Evolutionary conservation across 2,113 vertebrate genomes (phyloP).

Genomic region (Gadus macrocephalus): DNA sequence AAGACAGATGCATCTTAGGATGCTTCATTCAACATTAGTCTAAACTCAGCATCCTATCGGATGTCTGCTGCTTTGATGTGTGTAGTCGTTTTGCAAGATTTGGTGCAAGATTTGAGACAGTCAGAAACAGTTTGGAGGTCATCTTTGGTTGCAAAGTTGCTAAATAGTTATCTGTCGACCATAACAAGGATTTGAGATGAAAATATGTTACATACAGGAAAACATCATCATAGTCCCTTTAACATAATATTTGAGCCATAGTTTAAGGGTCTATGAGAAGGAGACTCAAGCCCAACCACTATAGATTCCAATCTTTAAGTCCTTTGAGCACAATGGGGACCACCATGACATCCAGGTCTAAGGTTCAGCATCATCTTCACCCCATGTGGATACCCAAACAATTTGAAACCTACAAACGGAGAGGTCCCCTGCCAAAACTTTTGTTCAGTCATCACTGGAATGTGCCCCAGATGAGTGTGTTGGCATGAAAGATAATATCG

Average conservation of each 20-base stretch:
- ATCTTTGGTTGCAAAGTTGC: too few species aligned
- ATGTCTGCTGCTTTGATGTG: too few species aligned
- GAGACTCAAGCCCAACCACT: slow-evolving; percentile 1
- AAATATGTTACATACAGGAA: too few species aligned
- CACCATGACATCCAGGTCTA: slow-evolving; percentile 27
- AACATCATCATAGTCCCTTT: too few species aligned
- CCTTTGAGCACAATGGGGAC: slow-evolving; percentile 35
- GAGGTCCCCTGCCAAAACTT: slow-evolving; percentile 6
- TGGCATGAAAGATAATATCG: too few species aligned
- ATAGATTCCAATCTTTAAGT: neutral
- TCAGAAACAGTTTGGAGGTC: too few species aligned
- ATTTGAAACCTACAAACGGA: slow-evolving; percentile 20
- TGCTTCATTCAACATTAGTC: too few species aligned
- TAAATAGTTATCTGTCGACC: too few species aligned
- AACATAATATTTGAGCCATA: slow-evolving; percentile 11
- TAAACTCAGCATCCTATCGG: too few species aligned
- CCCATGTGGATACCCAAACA: slow-evolving; percentile 19
- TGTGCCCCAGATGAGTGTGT: neutral
- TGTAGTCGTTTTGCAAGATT: too few species aligned
- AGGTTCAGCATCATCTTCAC: slow-evolving; percentile 16
- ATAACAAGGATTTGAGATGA: too few species aligned
- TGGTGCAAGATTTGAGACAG: too few species aligned
- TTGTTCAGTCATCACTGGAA: slow-evolving; percentile 23
- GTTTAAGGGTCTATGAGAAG: slow-evolving; percentile 25
- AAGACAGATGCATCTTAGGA: neutral